Conservation (phyloP, 2,797 vertebrate species). For the Alectoris magna region DNA sequence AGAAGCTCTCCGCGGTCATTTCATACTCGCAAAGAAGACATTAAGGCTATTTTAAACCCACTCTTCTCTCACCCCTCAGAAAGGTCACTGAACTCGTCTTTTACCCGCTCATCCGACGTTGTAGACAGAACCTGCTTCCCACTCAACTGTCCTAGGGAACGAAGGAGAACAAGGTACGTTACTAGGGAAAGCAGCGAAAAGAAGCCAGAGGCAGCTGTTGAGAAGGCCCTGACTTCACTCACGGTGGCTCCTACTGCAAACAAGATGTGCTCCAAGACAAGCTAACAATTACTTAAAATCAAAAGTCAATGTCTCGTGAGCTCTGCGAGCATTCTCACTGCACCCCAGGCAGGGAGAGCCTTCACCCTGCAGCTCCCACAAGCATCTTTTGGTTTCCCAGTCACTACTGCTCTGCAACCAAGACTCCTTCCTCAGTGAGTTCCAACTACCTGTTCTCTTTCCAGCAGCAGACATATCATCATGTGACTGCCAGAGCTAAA, state of each 20-base stretch:
- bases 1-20: not conserved
- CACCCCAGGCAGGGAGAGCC: not conserved
- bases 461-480: fast-evolving
- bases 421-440: not conserved
- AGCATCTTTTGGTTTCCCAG: not conserved
- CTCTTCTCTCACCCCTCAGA: constrained; percentile 92
- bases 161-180: constrained; percentile 62
- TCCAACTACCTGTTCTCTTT: not conserved
- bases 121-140: constrained; percentile 78
- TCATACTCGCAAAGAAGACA: constrained; percentile 71
- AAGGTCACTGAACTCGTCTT: constrained; percentile 88
- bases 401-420: not conserved
- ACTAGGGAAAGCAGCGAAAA: not conserved
- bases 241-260: fast-evolving
- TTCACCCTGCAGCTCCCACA: not conserved
- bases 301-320: fast-evolving
- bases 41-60: constrained; percentile 78
- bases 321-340: not conserved
- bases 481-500: fast-evolving
- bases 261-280: fast-evolving
- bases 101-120: constrained; percentile 80
- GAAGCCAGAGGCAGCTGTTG: not conserved
- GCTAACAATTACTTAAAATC: not conserved
- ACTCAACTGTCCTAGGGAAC: constrained; percentile 78
- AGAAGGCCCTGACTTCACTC: not conserved